phyloP scores from a whole-genome alignment of 2,888 invertebrate genomes.

The Hermaeophaga mercurialis region DNA sequence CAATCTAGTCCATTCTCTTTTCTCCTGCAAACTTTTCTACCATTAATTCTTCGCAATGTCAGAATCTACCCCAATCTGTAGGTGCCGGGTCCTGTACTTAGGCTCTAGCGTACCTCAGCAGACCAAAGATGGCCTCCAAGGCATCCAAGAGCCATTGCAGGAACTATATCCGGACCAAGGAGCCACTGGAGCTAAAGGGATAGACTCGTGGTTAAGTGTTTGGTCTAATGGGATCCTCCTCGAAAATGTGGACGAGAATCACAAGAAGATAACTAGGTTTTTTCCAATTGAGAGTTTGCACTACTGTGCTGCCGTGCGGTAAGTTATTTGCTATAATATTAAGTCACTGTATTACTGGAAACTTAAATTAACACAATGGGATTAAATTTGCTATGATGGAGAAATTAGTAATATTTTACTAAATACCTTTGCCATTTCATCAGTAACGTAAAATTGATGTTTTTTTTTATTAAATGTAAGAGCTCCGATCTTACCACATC shows the following conservation, averaged over 20 bases:
- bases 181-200: slow-evolving; percentile 84
- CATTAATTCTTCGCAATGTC: slow-evolving; percentile 55
- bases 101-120: slow-evolving; percentile 96
- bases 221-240: slow-evolving; percentile 95
- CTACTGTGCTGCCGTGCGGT: slow-evolving; percentile 94
- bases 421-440: too few species aligned
- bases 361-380: neutral
- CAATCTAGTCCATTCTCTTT: neutral
- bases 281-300: slow-evolving; percentile 95
- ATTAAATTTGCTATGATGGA: too few species aligned
- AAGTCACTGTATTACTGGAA: too few species aligned
- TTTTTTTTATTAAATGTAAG: too few species aligned
- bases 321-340: slow-evolving; percentile 55
- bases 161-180: slow-evolving; percentile 96
- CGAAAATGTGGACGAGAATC: slow-evolving; percentile 95
- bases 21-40: neutral
- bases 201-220: slow-evolving; percentile 95
- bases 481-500: too few species aligned
- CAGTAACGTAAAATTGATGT: too few species aligned
- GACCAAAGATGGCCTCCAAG: slow-evolving; percentile 96
- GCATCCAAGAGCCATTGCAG: slow-evolving; percentile 94
- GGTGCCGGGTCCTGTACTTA: slow-evolving; percentile 94
- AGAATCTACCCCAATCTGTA: slow-evolving; percentile 92
- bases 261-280: slow-evolving; percentile 91
- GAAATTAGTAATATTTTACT: too few species aligned